Percentiles rank a stretch among this genome's conserved stretches.
Evolutionary conservation across 1,140 invertebrate species (phyloP).

Genomic region (Sycophaga agraensis): DNA sequence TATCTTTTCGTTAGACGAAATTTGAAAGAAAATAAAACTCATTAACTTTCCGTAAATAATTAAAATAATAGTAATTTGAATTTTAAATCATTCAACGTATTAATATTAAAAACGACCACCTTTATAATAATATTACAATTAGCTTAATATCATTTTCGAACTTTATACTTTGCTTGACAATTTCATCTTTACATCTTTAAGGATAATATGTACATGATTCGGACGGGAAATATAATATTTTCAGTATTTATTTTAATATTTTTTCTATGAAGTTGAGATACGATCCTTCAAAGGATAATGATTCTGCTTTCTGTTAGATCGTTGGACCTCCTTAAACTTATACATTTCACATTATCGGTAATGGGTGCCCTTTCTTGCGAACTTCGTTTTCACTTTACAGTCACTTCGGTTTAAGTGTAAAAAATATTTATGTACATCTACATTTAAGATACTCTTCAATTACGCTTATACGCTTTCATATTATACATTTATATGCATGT

Average conservation of each 20-base stretch:
- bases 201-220: conserved; percentile 16
- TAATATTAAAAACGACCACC: too few species aligned
- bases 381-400: not conserved
- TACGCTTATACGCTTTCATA: conserved; percentile 1
- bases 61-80: not conserved
- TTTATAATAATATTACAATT: too few species aligned
- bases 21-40: too few species aligned
- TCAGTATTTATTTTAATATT: not conserved
- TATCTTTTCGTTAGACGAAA: too few species aligned
- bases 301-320: conserved; percentile 5
- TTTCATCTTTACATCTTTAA: conserved; percentile 1
- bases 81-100: too few species aligned
- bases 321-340: not conserved
- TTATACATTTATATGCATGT: conserved; percentile 28
- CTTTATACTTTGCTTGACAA: too few species aligned
- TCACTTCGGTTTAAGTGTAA: conserved; percentile 18
- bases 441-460: conserved; percentile 24
- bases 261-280: conserved; percentile 2
- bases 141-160: too few species aligned
- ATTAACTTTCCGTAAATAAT: not conserved
- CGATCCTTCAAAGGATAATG: conserved; percentile 1
- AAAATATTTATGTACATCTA: conserved; percentile 33
- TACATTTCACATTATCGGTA: not conserved
- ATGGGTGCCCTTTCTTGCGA: not conserved
- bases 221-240: conserved; percentile 26